Conservation (phyloP, 2,113 vertebrate genomes). For the Furnarius figulus region DNA sequence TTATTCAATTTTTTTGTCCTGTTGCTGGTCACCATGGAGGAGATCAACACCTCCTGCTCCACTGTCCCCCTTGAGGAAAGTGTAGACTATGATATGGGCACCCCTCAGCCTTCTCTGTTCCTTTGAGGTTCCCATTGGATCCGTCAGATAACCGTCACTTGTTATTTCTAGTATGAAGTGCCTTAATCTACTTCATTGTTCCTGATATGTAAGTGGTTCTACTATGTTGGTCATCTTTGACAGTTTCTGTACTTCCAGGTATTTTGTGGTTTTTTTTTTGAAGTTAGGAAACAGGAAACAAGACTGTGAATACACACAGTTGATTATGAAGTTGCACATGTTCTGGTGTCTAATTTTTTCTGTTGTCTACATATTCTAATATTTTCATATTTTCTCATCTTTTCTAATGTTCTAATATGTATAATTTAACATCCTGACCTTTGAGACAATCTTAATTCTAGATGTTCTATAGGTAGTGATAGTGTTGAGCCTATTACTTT, state of each 20-base stretch:
- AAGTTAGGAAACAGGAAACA: neutral
- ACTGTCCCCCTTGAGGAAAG: neutral
- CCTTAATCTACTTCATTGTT: neutral
- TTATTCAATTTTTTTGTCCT: rapidly evolving
- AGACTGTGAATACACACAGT: neutral
- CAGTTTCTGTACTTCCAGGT: neutral
- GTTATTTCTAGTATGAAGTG: neutral
- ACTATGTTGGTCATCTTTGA: neutral
- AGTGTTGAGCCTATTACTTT: neutral
- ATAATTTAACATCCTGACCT: neutral
- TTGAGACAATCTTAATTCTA: neutral
- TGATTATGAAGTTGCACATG: rapidly evolving
- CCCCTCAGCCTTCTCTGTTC: neutral
- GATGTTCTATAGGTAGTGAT: neutral
- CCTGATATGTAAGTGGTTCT: neutral
- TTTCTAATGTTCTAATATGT: neutral
- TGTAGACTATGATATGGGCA: neutral
- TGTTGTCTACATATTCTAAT: neutral
- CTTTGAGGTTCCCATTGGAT: neutral
- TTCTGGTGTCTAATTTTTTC: neutral
- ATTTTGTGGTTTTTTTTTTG: neutral
- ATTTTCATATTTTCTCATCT: neutral
- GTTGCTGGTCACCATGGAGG: neutral
- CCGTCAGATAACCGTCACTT: neutral
- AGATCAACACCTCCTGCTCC: neutral